phyloP scores from a whole-genome alignment of 2,797 vertebrate species.

The Gouania willdenowi region DNA sequence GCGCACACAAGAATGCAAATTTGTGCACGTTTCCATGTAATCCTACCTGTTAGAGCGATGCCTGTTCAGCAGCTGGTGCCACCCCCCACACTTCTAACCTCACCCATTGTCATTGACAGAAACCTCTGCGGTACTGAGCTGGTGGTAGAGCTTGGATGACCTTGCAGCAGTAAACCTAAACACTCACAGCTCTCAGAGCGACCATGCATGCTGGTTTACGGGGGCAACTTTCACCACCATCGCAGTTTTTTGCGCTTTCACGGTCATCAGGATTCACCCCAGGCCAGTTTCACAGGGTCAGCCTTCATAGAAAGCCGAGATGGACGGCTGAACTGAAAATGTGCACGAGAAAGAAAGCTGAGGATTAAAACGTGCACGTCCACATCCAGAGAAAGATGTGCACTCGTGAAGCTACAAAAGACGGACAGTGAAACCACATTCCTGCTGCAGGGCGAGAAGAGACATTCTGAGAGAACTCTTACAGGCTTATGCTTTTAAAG shows the following conservation, averaged over 20 bases:
- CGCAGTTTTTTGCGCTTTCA: conserved; percentile 8
- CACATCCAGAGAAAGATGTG: conserved; percentile 12
- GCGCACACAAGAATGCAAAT: conserved; percentile 5
- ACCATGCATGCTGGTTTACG: conserved; percentile 22
- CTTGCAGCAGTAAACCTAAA: conserved; percentile 57
- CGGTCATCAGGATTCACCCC: conserved; percentile 20
- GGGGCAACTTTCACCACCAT: neutral
- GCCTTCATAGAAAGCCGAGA: conserved; percentile 23
- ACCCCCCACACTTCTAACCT: too few relatives aligned
- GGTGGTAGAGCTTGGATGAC: conserved; percentile 26
- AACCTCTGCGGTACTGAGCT: conserved; percentile 36
- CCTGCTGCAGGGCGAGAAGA: neutral
- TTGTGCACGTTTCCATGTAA: conserved; percentile 18
- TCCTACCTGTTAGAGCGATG: conserved; percentile 33
- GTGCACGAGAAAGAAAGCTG: neutral
- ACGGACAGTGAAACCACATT: conserved; percentile 5
- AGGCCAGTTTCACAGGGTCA: conserved; percentile 18
- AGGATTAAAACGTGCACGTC: conserved; percentile 3
- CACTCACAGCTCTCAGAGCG: conserved; percentile 21
- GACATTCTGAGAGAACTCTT: too few relatives aligned
- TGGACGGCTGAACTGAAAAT: conserved; percentile 14
- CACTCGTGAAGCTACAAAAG: conserved; percentile 24
- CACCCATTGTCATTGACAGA: conserved; percentile 37
- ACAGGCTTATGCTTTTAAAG: too few relatives aligned
- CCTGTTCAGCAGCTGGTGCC: conserved; percentile 45